A percentile compares a stretch with the other conserved stretches of the same genome.
Evolutionary conservation across 2,113 vertebrate genomes (phyloP).

Genomic region (Rhegmatorhina hoffmannsi): DNA sequence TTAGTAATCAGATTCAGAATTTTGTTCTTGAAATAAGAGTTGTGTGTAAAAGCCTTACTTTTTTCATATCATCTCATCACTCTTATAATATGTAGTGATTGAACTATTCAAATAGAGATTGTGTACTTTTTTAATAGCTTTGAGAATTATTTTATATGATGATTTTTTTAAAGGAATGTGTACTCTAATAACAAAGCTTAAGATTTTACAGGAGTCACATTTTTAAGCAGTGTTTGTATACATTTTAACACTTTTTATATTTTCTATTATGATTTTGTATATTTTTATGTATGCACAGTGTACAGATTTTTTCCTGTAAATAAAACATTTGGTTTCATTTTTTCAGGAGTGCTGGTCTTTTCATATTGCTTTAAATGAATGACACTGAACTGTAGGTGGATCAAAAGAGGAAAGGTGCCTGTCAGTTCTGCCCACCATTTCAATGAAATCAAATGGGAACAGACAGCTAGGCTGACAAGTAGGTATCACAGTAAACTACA

Average conservation of each 20-base stretch:
- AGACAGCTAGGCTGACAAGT: not conserved
- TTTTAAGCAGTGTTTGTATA: slow-evolving; percentile 84
- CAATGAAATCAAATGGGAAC: not conserved
- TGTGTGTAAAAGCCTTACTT: slow-evolving; percentile 62
- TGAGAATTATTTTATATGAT: slow-evolving; percentile 81
- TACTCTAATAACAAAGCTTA: slow-evolving; percentile 73
- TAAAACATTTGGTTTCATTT: slow-evolving; percentile 82
- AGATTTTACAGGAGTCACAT: slow-evolving; percentile 79
- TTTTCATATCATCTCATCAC: slow-evolving; percentile 9
- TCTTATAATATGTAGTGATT: slow-evolving; percentile 51
- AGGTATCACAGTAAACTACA: not conserved
- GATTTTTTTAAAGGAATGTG: slow-evolving; percentile 80
- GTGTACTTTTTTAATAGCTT: slow-evolving; percentile 82
- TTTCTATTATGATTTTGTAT: slow-evolving; percentile 88
- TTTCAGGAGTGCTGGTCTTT: slow-evolving; percentile 54
- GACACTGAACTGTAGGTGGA: not conserved
- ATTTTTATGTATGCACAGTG: slow-evolving; percentile 85
- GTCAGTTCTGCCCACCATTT: not conserved
- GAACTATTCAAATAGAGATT: slow-evolving; percentile 72
- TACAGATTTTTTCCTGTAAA: slow-evolving; percentile 84
- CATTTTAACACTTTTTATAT: slow-evolving; percentile 84
- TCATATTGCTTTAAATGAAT: not conserved
- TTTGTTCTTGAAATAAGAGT: slow-evolving; percentile 45
- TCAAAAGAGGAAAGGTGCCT: not conserved
- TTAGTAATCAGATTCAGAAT: slow-evolving; percentile 37